These are phyloP conservation scores for Chlamydotis undulata DNA, from an alignment of 2,113 vertebrate species.

Conservation along the genomic window DNA sequence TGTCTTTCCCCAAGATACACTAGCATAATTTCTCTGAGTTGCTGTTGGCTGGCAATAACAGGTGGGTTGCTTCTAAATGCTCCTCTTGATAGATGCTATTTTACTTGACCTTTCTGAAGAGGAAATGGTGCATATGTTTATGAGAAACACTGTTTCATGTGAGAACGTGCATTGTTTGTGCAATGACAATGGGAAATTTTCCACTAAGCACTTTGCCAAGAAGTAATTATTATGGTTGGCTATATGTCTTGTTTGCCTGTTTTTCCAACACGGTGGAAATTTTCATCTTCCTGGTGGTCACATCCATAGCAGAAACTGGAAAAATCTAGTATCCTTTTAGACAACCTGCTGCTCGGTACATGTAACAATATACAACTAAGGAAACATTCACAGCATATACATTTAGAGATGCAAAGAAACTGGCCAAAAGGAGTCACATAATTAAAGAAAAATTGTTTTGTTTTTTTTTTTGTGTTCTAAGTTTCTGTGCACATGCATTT, in stretches of 20 bases:
- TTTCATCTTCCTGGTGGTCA: background rate
- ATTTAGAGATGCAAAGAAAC: background rate
- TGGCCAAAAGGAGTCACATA: background rate
- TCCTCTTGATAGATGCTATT: conserved; percentile 64
- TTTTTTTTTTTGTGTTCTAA: background rate
- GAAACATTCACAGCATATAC: background rate
- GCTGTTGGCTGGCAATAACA: conserved; percentile 50
- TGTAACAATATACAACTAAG: background rate
- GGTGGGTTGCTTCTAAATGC: conserved; percentile 60
- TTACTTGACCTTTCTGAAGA: conserved; percentile 68
- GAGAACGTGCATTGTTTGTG: conserved; percentile 63
- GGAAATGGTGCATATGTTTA: conserved; percentile 62
- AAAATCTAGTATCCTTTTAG: background rate
- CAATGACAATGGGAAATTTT: conserved; percentile 62
- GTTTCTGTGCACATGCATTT: background rate
- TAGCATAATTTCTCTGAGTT: conserved; percentile 36
- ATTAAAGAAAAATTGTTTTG: background rate
- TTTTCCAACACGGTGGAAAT: conserved; percentile 9
- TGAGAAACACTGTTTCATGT: conserved; percentile 55
- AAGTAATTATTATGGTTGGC: conserved; percentile 35
- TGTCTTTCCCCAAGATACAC: conserved; percentile 39
- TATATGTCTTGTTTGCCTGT: conserved; percentile 39
- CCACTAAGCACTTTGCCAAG: conserved; percentile 51
- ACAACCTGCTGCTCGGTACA: background rate
- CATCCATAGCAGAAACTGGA: background rate